Conservation (phyloP, 2,888 invertebrate genomes). For the Thysanoteuthis rhombus region DNA sequence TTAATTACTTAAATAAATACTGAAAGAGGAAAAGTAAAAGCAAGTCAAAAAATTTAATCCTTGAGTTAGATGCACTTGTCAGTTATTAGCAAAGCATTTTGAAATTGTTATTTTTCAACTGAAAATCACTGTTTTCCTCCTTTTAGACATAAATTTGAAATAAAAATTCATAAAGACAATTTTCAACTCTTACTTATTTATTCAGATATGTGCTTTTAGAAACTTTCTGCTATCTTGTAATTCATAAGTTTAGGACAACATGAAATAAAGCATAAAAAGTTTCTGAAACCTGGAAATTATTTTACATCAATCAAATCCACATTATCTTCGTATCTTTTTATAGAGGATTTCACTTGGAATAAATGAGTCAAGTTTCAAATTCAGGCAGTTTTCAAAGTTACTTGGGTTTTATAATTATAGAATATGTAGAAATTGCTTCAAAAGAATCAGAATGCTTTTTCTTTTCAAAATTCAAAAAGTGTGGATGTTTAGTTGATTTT, state of each 20-base stretch:
- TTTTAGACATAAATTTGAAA: background rate
- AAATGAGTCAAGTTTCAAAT: too few species aligned
- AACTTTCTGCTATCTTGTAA: background rate
- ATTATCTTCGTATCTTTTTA: background rate
- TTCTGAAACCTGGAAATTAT: background rate
- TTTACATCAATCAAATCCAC: background rate
- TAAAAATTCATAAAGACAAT: background rate
- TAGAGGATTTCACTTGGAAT: too few species aligned
- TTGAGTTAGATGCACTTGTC: background rate
- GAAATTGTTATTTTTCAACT: background rate
- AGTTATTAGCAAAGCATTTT: background rate
- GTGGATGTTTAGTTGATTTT: too few species aligned
- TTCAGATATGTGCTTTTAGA: background rate
- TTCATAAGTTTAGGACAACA: background rate
- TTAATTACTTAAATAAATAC: background rate
- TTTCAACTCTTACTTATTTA: background rate
- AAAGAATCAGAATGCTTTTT: too few species aligned
- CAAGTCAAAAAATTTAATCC: background rate
- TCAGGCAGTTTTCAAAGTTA: too few species aligned
- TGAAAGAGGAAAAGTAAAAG: background rate
- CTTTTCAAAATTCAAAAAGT: too few species aligned
- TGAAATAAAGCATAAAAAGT: background rate
- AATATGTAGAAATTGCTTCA: too few species aligned
- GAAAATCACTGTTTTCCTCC: background rate
- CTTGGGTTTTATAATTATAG: too few species aligned